phyloP scores from a whole-genome alignment of 2,113 vertebrate species.

The Spermophilus dauricus region DNA sequence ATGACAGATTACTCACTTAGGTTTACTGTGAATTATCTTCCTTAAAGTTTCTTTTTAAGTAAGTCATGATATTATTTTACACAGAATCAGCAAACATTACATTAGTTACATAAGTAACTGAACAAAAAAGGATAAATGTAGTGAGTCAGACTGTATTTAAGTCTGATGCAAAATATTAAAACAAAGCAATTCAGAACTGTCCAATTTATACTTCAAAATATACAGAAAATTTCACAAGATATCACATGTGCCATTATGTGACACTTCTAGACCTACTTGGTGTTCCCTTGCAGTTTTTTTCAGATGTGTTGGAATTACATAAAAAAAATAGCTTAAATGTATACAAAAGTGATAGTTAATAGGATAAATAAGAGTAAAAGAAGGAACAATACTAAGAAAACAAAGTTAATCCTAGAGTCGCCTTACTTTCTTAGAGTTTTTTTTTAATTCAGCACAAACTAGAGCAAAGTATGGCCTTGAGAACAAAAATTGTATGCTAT shows the following conservation, averaged over 20 bases:
- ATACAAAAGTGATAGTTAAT: neutral
- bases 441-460: neutral
- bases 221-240: neutral
- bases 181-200: neutral
- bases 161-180: neutral
- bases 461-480: neutral
- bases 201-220: neutral
- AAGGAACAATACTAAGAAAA: neutral
- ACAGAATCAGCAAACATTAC: neutral
- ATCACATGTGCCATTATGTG: neutral
- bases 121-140: conserved; percentile 3
- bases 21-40: neutral
- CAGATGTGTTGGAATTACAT: neutral
- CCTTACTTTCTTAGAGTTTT: neutral
- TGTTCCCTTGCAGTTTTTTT: neutral
- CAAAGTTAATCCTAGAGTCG: conserved; percentile 2
- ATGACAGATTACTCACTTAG: neutral
- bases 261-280: neutral
- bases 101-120: conserved; percentile 37
- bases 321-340: neutral
- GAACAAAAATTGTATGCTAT: neutral
- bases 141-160: conserved; percentile 21
- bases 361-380: neutral
- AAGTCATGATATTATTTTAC: neutral
- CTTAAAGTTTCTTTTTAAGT: conserved; percentile 23